These are phyloP conservation scores for Akabosia matsudoensis DNA, from an alignment of 1,140 invertebrate species.

Conservation along the genomic window DNA sequence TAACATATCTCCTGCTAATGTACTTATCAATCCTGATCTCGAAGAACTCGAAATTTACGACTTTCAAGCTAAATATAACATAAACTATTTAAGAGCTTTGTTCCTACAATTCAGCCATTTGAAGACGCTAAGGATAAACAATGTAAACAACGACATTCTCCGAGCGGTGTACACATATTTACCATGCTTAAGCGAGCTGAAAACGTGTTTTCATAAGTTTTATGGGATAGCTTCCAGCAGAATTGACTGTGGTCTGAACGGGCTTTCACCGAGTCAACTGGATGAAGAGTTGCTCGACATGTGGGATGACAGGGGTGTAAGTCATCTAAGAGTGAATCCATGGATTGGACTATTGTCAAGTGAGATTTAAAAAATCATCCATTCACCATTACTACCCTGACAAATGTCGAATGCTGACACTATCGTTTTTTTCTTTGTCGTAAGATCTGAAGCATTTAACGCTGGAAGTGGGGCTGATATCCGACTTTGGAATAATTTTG, in stretches of 20 bases:
- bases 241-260: slow-evolving; percentile 12
- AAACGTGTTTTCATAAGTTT: slow-evolving; percentile 20
- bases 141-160: slow-evolving; percentile 18
- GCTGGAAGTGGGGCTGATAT: slow-evolving; percentile 14
- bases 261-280: not conserved
- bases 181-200: not conserved
- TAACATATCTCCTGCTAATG: not conserved
- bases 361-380: not conserved
- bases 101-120: not conserved
- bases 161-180: not conserved
- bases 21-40: not conserved
- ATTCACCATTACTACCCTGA: not conserved
- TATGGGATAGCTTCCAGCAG: not conserved
- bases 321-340: slow-evolving; percentile 10
- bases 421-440: not conserved
- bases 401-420: no score
- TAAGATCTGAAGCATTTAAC: slow-evolving; percentile 2
- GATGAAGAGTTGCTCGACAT: slow-evolving; percentile 10
- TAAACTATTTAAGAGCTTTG: not conserved
- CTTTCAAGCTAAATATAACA: slow-evolving; percentile 2
- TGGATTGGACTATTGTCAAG: not conserved
- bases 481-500: slow-evolving; percentile 18
- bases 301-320: slow-evolving; percentile 3
- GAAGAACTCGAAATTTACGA: slow-evolving; percentile 19
- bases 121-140: not conserved